Conservation (phyloP, 1,140 invertebrate species). For the Drosophila saltans region DNA sequence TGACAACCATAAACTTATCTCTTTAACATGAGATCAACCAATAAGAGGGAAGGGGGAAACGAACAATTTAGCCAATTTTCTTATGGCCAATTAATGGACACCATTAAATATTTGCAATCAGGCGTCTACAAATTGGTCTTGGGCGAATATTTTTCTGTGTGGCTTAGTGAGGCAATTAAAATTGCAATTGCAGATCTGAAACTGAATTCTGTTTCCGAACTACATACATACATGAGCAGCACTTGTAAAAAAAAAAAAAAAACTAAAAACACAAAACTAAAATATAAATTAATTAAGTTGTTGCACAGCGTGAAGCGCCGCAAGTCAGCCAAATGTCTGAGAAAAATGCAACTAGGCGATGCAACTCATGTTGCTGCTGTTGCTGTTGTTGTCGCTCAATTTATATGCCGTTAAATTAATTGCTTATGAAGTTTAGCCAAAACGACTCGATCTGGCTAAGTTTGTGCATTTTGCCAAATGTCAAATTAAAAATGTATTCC, state of each 20-base stretch:
- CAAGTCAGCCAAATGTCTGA: constrained; percentile 69
- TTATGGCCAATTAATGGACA: constrained; percentile 78
- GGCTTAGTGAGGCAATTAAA: constrained; percentile 71
- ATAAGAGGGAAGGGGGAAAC: constrained; percentile 2
- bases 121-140: constrained; percentile 72
- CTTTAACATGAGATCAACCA: constrained; percentile 31
- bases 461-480: constrained; percentile 67
- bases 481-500: constrained; percentile 80
- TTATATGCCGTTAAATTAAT: constrained; percentile 79
- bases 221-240: constrained; percentile 68
- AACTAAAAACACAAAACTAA: constrained; percentile 41
- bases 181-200: constrained; percentile 68
- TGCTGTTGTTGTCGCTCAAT: constrained; percentile 54
- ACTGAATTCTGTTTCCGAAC: constrained; percentile 36
- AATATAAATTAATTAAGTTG: constrained; percentile 78
- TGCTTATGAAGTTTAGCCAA: constrained; percentile 67
- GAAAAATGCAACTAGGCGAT: constrained; percentile 78
- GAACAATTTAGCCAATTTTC: constrained; percentile 56
- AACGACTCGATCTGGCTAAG: constrained; percentile 59
- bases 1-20: constrained; percentile 38
- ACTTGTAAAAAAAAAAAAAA: constrained; percentile 51
- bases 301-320: constrained; percentile 78
- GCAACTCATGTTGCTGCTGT: constrained; percentile 52
- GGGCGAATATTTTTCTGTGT: constrained; percentile 54
- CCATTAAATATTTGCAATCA: constrained; percentile 81